Evolutionary conservation across 2,113 vertebrate species (phyloP), one percentile per base, ranked within the genome.

Genomic region (Penelope pileata): DNA sequence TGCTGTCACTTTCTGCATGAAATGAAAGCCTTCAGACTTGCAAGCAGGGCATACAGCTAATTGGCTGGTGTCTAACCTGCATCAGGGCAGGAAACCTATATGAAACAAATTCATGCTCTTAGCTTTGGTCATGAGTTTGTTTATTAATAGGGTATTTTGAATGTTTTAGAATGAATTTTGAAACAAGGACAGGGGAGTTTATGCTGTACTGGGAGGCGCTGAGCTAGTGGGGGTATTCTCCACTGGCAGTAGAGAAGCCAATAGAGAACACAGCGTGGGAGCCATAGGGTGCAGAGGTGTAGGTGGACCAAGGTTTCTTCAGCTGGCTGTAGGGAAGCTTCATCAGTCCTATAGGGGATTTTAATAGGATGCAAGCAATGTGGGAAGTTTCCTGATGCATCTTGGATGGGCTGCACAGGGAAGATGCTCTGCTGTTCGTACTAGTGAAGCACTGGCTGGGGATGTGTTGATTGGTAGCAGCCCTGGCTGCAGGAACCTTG

Each of bases 121-220:
- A 62, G 10, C 23, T 59, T 38, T 43, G 59, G 17, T 8, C 34
- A 8, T 7, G 54, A 40, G 8, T 79, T 66, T 38, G 16, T 26
- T 36, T 24, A 1, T 32, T 16, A 10, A 7, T 1, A 0, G 16
- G 5, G 3, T 45, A 18, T 38, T 18, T 59, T 32, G 3, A 7
- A 27, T 3, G 23, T 30, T 67, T 40, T 58, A 56, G 54, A 29
- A 12, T 27, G 38, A 27, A 30, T 42, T 40, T 50, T 73, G 73
- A 63, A 24, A 12, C 18, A 43, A 64, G 62, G 17, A 18, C 1
- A 2, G 11, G 8, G 38, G 29, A 12, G 22, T 6, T 62, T 0
- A 0, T 8, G 40, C 40, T 26, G 47, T 9, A 29, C 15, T 10
- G 14, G 38, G 56, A 30, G 27, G n/a, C 1, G 3, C n/a, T 27